Evolutionary conservation across 92 coral and sea anemone genomes (phyloP).

Genomic region (Metridium senile): DNA sequence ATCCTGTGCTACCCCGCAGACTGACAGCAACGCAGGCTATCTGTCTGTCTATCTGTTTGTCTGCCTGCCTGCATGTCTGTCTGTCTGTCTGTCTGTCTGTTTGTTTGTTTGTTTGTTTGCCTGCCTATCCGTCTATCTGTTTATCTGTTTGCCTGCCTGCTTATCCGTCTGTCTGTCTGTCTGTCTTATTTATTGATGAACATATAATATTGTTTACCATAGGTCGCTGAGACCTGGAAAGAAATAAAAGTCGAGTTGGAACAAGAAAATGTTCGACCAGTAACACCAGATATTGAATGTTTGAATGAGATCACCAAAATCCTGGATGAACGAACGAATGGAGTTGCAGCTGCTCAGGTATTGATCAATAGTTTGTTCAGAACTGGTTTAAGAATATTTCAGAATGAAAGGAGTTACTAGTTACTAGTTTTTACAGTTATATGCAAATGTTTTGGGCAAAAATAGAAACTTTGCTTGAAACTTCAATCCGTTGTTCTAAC

Average conservation of each 20-base stretch:
- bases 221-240: slow-evolving; percentile 95
- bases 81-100: not conserved
- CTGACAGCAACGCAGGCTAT: no score
- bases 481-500: no score
- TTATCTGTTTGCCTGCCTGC: not conserved
- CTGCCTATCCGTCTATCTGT: not conserved
- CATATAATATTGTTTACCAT: no score
- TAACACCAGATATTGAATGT: slow-evolving; percentile 88
- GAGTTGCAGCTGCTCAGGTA: slow-evolving; percentile 85
- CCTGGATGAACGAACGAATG: slow-evolving; percentile 80
- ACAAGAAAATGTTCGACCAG: slow-evolving; percentile 89
- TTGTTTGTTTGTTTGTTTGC: not conserved
- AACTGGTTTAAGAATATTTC: not conserved
- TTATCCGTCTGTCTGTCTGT: not conserved
- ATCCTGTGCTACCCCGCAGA: no score
- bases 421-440: no score
- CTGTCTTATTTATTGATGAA: no score
- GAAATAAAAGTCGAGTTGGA: slow-evolving; percentile 82
- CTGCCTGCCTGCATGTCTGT: not conserved
- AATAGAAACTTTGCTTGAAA: no score
- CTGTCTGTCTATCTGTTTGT: not conserved
- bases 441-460: no score
- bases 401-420: not conserved
- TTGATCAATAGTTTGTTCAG: not conserved
- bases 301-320: slow-evolving; percentile 80